A percentile compares a stretch with the other conserved stretches of the same genome.
phyloP scores from a whole-genome alignment of 2,113 vertebrate genomes.

The Pelvicachromis taeniatus region DNA sequence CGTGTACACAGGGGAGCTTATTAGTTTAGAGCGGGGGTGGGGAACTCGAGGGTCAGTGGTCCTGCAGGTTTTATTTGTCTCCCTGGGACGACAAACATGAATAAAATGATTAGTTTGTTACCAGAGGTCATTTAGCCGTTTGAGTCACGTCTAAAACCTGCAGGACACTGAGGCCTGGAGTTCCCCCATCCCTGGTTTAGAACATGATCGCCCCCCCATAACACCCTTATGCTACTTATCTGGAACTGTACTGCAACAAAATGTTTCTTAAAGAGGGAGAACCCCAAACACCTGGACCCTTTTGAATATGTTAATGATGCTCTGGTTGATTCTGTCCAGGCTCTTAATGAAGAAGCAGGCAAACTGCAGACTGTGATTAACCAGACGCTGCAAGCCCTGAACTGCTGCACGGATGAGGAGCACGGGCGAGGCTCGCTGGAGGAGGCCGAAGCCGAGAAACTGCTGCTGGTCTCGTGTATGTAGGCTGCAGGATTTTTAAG shows the following conservation, averaged over 20 bases:
- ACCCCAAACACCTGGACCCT: background rate
- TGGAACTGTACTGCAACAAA: background rate
- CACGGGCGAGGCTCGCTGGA: constrained; percentile 76
- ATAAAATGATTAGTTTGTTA: too few relatives aligned
- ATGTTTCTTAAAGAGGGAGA: accelerated
- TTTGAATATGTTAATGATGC: background rate
- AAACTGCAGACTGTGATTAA: constrained; percentile 72
- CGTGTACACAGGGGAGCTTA: background rate
- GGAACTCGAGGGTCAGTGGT: too few relatives aligned
- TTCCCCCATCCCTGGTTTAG: accelerated
- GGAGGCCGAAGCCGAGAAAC: constrained; percentile 80
- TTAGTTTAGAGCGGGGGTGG: accelerated
- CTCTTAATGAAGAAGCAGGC: constrained; percentile 68
- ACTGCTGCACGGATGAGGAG: constrained; percentile 76
- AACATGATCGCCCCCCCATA: accelerated
- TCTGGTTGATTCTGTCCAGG: constrained; percentile 37
- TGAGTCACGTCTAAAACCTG: too few relatives aligned
- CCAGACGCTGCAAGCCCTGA: constrained; percentile 77
- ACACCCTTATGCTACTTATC: background rate
- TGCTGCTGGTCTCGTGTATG: constrained; percentile 77
- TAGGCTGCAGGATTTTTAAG: background rate
- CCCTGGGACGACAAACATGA: too few relatives aligned
- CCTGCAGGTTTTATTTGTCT: too few relatives aligned
- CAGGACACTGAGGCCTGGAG: too few relatives aligned
- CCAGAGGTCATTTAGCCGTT: too few relatives aligned